Percentiles rank a stretch among this genome's conserved stretches.
phyloP scores from a whole-genome alignment of 2,797 vertebrate genomes.

The Trematomus bernacchii region DNA sequence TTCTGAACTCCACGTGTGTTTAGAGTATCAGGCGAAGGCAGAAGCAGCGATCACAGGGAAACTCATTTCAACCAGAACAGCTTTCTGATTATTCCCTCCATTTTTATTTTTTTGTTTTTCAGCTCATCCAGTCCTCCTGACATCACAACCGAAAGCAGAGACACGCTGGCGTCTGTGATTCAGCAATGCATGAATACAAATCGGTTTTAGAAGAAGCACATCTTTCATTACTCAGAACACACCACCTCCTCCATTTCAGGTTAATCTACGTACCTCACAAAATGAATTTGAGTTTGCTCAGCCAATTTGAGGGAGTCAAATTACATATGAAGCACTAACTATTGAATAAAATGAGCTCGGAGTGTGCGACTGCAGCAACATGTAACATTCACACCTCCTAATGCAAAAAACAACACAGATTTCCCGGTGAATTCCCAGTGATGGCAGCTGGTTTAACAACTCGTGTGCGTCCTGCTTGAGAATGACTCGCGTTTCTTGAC shows the following conservation, averaged over 20 bases:
- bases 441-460: conserved; percentile 43
- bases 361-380: conserved; percentile 38
- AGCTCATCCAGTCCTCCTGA: conserved; percentile 56
- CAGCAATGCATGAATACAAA: conserved; percentile 75
- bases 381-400: conserved; percentile 20
- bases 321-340: conserved; percentile 34
- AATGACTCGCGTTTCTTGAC: conserved; percentile 50
- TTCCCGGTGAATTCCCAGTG: conserved; percentile 25
- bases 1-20: conserved; percentile 70
- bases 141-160: conserved; percentile 69
- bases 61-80: conserved; percentile 77
- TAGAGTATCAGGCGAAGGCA: conserved; percentile 71
- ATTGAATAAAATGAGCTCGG: conserved; percentile 26
- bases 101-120: conserved; percentile 36
- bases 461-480: conserved; percentile 39
- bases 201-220: conserved; percentile 52
- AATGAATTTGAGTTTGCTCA: conserved; percentile 23
- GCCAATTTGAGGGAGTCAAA: conserved; percentile 30
- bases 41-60: conserved; percentile 56
- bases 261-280: conserved; percentile 37
- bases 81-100: conserved; percentile 77
- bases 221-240: conserved; percentile 60
- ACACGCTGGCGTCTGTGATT: conserved; percentile 58
- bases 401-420: conserved; percentile 31
- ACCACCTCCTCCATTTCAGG: conserved; percentile 37